phyloP scores from a whole-genome alignment of 1,140 invertebrate species.

The Phortica variegata region DNA sequence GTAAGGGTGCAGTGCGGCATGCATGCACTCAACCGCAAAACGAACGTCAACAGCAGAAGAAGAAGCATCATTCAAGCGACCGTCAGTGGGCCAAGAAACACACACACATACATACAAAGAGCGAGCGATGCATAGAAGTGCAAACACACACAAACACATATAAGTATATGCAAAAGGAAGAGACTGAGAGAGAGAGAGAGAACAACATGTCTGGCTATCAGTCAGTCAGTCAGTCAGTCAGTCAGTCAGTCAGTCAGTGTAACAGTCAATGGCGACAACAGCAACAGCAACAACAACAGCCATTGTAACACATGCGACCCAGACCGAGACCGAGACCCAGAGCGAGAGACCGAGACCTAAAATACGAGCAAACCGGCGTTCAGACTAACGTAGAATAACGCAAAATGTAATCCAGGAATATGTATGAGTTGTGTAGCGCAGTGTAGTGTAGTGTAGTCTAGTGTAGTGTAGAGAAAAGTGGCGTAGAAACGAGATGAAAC shows the following conservation, averaged over 20 bases:
- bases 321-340: slow-evolving; percentile 36
- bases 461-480: too few relatives aligned
- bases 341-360: slow-evolving; percentile 12
- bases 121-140: too few relatives aligned
- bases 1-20: not conserved
- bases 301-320: not conserved
- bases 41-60: not conserved
- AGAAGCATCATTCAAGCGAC: too few relatives aligned
- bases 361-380: slow-evolving; percentile 4
- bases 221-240: too few relatives aligned
- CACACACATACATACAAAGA: too few relatives aligned
- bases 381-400: slow-evolving; percentile 15
- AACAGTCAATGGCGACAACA: slow-evolving; percentile 22
- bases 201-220: not conserved
- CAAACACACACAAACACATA: not conserved
- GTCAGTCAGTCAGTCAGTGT: too few relatives aligned
- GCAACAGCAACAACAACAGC: not conserved
- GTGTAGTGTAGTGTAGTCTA: too few relatives aligned
- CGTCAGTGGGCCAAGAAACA: too few relatives aligned
- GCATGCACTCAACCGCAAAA: slow-evolving; percentile 20
- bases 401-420: too few relatives aligned
- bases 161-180: not conserved
- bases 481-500: too few relatives aligned
- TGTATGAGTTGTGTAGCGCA: too few relatives aligned
- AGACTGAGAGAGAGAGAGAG: not conserved